Percentiles rank a stretch among this genome's conserved stretches.
Evolutionary conservation across 2,113 vertebrate species (phyloP).

Genomic region (Pontoporia blainvillei): DNA sequence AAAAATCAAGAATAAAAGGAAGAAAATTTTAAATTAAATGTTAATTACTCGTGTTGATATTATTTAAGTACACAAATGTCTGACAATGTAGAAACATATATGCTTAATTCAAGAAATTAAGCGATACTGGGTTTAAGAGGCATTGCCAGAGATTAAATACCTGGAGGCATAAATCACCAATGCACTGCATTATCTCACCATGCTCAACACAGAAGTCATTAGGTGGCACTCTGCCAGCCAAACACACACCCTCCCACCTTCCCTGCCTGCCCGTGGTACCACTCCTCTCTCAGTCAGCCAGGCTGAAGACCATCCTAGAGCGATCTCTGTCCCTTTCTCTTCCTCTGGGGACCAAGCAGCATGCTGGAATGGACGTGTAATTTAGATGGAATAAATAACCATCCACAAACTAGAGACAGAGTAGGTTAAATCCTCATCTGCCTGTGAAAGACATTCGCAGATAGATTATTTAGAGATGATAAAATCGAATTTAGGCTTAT

Average conservation of each 20-base stretch:
- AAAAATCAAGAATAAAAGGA: slow-evolving; percentile 6
- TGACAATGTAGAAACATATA: not conserved
- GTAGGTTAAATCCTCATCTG: not conserved
- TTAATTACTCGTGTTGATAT: not conserved
- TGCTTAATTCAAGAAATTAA: not conserved
- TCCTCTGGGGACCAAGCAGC: not conserved
- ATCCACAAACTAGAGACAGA: not conserved
- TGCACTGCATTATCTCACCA: not conserved
- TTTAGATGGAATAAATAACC: slow-evolving; percentile 19
- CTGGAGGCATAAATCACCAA: not conserved
- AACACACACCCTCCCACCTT: not conserved
- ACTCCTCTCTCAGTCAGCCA: not conserved
- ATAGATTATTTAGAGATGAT: not conserved
- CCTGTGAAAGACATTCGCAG: slow-evolving; percentile 27
- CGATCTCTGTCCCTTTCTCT: not conserved
- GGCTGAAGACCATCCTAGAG: not conserved
- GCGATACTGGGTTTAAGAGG: not conserved
- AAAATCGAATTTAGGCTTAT: slow-evolving; percentile 16
- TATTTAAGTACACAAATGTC: not conserved
- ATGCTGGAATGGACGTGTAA: not conserved
- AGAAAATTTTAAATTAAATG: not conserved
- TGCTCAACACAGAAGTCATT: not conserved
- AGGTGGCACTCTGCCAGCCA: not conserved
- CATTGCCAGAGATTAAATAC: not conserved
- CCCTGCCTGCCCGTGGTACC: not conserved